Evolutionary conservation across 2,113 vertebrate species (phyloP), one percentile per base, ranked within the genome.

Genomic region (Centropus bengalensis): DNA sequence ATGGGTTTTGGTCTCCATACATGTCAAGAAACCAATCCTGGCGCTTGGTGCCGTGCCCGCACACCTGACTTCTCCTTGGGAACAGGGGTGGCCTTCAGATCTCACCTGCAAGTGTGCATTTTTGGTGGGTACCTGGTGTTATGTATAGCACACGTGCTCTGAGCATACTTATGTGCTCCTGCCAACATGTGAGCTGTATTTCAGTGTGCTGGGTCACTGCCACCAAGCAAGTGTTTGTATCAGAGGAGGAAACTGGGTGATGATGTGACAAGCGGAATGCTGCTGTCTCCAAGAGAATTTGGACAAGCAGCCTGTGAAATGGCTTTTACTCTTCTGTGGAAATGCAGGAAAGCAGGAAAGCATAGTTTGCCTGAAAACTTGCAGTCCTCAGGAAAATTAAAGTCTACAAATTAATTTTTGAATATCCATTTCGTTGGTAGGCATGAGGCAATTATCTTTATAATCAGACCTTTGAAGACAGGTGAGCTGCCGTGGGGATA

Each of bases 111-210:
- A 20, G 58, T 2, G 8, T 1, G 4, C 8, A 19, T 32, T 21
- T 77, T 44, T 32, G 22, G 42, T 27, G 16, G 36, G n/a, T 30
- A 33, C 27, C 1, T 2, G 10, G 15, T 27, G 13, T 51, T 66
- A 17, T 1, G 5, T 9, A 8, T 5, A 49, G n/a, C 15, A 6
- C 17, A 56, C 19, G 3, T 5, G 20, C 2, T 0, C 28, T 28
- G 40, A 2, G 9, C 21, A 32, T 10, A 9, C 22, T 49, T 15
- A 62, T 22, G 16, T 0, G 0, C 13, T 51, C 19, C 27, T 1
- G 1, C 18, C 19, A 51, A 26, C 23, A 30, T n/a, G 15, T 0
- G 2, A 22, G 58, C 6, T 33, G 32, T 38, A 38, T 81, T 63
- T 18, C 0, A 2, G 19, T n/a, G 42, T 63, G 19, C 63, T 42